phyloP scores from a whole-genome alignment of 1,140 invertebrate genomes.

The Drosophila rufa region DNA sequence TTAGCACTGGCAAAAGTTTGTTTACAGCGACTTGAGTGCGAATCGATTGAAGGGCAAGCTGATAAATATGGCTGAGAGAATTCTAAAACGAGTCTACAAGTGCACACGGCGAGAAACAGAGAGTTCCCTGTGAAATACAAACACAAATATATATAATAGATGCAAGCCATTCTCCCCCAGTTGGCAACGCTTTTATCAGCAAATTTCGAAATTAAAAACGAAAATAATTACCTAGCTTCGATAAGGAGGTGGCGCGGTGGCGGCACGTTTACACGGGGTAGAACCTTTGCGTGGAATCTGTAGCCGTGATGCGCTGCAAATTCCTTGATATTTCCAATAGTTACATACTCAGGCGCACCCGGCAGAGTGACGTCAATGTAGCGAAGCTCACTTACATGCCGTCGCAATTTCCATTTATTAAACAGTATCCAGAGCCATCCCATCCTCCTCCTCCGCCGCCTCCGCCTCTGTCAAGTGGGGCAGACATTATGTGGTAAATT shows the following conservation, averaged over 20 bases:
- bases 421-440: neutral
- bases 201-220: conserved; percentile 33
- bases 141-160: neutral
- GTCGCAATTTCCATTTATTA: conserved; percentile 31
- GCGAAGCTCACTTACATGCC: conserved; percentile 26
- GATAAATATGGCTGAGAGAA: conserved; percentile 3
- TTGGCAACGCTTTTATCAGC: conserved; percentile 46
- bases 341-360: conserved; percentile 5
- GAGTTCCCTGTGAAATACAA: neutral
- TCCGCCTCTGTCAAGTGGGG: neutral
- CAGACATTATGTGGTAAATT: conserved; percentile 35
- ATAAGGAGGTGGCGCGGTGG: conserved; percentile 37
- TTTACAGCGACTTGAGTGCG: conserved; percentile 25
- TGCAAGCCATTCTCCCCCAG: conserved; percentile 6
- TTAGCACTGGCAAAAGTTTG: conserved; percentile 36
- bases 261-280: conserved; percentile 16
- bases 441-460: too few species aligned
- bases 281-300: neutral
- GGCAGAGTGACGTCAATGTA: conserved; percentile 32
- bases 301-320: conserved; percentile 23
- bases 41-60: conserved; percentile 20
- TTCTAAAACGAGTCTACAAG: neutral
- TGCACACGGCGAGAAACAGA: neutral
- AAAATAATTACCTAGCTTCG: conserved; percentile 22
- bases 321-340: conserved; percentile 33